These are phyloP conservation scores for Diabrotica balteata DNA, from an alignment of 2,888 invertebrate species.

Conservation along the genomic window DNA sequence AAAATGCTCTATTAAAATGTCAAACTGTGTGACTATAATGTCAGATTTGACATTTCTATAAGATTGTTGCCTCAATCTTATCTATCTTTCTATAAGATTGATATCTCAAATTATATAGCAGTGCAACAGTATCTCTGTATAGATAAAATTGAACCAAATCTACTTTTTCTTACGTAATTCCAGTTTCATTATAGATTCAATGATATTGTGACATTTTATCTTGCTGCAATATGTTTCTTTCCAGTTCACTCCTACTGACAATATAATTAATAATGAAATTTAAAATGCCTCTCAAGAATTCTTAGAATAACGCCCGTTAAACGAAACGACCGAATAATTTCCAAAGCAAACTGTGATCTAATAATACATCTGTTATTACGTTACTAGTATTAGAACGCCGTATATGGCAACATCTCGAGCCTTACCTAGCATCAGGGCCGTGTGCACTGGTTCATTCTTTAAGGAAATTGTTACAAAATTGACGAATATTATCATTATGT, in stretches of 20 bases:
- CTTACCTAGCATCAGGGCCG: constrained; percentile 29
- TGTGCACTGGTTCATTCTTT: neutral
- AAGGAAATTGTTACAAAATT: neutral
- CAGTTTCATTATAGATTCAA: constrained; percentile 26
- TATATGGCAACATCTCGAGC: constrained; percentile 39
- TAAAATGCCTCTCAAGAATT: constrained; percentile 22
- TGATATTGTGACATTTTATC: constrained; percentile 24
- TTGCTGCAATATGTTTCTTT: constrained; percentile 10
- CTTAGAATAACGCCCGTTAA: constrained; percentile 21
- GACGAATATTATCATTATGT: too few relatives aligned
- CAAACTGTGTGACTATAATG: neutral
- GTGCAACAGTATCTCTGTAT: neutral
- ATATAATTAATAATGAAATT: constrained; percentile 27
- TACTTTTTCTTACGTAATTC: constrained; percentile 20
- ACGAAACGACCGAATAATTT: constrained; percentile 18
- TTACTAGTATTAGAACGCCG: constrained; percentile 34
- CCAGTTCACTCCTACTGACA: constrained; percentile 28
- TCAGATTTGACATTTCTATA: too few relatives aligned
- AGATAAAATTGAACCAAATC: constrained; percentile 3
- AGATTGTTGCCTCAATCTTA: too few relatives aligned
- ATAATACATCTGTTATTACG: constrained; percentile 39
- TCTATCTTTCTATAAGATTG: too few relatives aligned
- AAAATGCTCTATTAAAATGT: too few relatives aligned
- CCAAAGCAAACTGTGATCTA: constrained; percentile 37
- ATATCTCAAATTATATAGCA: neutral